Evolutionary conservation across 2,797 vertebrate species (phyloP).

Genomic region (Trachops cirrhosus): DNA sequence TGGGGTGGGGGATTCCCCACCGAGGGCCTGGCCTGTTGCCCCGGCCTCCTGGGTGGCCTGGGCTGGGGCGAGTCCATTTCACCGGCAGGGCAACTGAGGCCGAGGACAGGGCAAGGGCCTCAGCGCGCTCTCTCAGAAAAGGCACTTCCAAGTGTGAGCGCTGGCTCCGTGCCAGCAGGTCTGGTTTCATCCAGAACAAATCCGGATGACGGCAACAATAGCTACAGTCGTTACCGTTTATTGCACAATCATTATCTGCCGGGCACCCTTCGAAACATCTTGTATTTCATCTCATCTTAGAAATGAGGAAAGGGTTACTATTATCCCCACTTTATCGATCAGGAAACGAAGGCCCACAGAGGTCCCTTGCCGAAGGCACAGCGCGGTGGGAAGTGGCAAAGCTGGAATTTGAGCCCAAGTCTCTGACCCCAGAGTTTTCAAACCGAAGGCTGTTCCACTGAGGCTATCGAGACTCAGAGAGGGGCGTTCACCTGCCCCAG

Average conservation of each 20-base stretch:
- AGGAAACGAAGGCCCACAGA: neutral
- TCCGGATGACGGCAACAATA: rapidly evolving
- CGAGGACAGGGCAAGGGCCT: neutral
- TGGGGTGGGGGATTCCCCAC: neutral
- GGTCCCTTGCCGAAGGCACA: neutral
- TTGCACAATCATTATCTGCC: neutral
- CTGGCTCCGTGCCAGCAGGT: neutral
- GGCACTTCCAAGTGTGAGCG: neutral
- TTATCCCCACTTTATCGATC: neutral
- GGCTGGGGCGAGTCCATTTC: neutral
- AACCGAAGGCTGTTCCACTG: neutral
- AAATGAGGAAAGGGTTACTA: neutral
- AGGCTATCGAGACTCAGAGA: neutral
- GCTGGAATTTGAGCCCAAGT: neutral
- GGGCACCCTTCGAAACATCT: neutral
- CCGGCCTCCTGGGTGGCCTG: neutral
- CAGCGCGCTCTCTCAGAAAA: neutral
- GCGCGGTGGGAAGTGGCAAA: neutral
- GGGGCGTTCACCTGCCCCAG: neutral
- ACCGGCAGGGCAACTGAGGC: neutral
- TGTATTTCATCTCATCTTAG: neutral
- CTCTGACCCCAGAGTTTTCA: neutral
- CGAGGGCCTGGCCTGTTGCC: neutral
- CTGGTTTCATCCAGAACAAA: neutral
- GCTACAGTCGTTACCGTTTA: rapidly evolving